Conservation (phyloP, 2,113 vertebrate genomes). For the Cinclus mexicanus region DNA sequence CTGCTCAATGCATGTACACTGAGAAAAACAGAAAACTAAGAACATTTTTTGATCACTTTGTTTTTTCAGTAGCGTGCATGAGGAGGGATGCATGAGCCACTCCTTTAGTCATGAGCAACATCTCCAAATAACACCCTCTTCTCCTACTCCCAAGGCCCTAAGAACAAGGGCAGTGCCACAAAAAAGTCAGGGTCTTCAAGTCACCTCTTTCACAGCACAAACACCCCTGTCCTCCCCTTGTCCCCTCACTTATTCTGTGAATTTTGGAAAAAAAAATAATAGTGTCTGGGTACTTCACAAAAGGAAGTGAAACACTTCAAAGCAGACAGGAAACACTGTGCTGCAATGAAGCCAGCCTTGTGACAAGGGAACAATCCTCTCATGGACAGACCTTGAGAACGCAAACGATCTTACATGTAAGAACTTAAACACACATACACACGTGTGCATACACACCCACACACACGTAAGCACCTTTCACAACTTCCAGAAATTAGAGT, state of each 20-base stretch:
- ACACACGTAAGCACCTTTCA: background rate
- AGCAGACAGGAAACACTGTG: background rate
- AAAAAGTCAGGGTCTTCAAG: background rate
- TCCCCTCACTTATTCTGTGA: background rate
- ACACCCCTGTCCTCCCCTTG: background rate
- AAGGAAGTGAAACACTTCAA: background rate
- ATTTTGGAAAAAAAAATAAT: background rate
- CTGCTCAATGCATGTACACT: background rate
- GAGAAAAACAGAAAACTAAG: background rate
- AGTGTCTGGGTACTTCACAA: background rate
- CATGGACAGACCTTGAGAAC: background rate
- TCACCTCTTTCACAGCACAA: background rate
- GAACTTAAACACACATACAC: too few relatives aligned
- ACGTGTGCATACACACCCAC: rapidly evolving
- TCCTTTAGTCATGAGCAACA: background rate
- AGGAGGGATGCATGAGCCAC: background rate
- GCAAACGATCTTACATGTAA: background rate
- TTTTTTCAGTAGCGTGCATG: background rate
- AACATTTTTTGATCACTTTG: background rate
- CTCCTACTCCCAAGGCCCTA: background rate
- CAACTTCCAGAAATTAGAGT: background rate
- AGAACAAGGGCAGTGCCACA: background rate
- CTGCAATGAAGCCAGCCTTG: background rate
- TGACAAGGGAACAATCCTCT: too few relatives aligned
- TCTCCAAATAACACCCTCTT: background rate